Percentiles rank a stretch among this genome's conserved stretches.
phyloP scores from a whole-genome alignment of 2,797 vertebrate genomes.

The Bovichtus diacanthus region DNA sequence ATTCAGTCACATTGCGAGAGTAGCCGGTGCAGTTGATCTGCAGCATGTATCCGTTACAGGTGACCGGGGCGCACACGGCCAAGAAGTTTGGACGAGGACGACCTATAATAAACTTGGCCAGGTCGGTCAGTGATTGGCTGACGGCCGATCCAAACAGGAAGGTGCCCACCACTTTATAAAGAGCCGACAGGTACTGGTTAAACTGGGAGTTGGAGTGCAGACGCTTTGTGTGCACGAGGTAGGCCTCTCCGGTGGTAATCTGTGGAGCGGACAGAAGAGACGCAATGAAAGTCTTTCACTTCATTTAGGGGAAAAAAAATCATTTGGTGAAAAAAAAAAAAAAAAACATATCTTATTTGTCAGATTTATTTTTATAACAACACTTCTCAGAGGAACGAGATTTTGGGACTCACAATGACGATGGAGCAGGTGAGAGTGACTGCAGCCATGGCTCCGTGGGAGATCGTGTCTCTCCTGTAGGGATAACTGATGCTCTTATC shows the following conservation, averaged over 20 bases:
- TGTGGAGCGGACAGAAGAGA: constrained; percentile 29
- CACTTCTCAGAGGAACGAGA: neutral
- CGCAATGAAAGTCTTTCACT: neutral
- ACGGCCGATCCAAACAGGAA: constrained; percentile 91
- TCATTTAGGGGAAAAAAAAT: neutral
- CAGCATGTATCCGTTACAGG: constrained; percentile 87
- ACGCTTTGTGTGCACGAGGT: constrained; percentile 90
- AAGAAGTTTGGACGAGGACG: constrained; percentile 94
- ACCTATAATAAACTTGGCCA: constrained; percentile 95
- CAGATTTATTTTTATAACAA: neutral
- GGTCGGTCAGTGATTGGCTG: constrained; percentile 94
- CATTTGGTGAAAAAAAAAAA: too few species aligned
- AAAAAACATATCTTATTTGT: neutral
- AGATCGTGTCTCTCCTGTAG: constrained; percentile 93
- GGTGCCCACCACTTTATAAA: constrained; percentile 96
- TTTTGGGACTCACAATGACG: constrained; percentile 87
- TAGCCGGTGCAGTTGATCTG: constrained; percentile 89
- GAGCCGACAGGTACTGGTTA: constrained; percentile 93
- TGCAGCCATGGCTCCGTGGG: constrained; percentile 91
- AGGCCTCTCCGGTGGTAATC: constrained; percentile 88
- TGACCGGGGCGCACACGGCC: constrained; percentile 87
- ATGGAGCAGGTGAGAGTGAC: constrained; percentile 92
- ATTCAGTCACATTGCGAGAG: constrained; percentile 87
- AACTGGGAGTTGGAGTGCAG: constrained; percentile 92
- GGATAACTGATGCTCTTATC: constrained; percentile 93